These are phyloP conservation scores for Hedya salicella DNA, from an alignment of 2,888 invertebrate species.

Conservation along the genomic window DNA sequence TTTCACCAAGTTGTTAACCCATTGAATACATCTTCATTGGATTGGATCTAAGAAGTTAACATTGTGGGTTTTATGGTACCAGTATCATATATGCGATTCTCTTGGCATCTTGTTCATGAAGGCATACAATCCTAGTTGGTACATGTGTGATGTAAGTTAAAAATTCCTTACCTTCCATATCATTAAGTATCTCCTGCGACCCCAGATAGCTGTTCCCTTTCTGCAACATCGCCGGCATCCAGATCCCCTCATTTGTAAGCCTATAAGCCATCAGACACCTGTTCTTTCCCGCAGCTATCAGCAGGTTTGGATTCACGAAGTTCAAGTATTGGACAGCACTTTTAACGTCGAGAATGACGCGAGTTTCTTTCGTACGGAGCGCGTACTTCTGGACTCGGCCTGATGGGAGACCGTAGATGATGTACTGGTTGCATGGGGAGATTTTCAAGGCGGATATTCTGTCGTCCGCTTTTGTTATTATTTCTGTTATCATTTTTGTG, in stretches of 20 bases:
- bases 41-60: too few relatives aligned
- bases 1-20: too few relatives aligned
- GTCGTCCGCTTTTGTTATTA: conserved; percentile 70
- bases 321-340: conserved; percentile 73
- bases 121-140: too few relatives aligned
- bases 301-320: conserved; percentile 64
- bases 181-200: conserved; percentile 78
- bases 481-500: conserved; percentile 73
- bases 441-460: conserved; percentile 77
- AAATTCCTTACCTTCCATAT: conserved; percentile 65
- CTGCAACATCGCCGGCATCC: conserved; percentile 75
- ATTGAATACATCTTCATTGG: too few relatives aligned
- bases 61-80: too few relatives aligned
- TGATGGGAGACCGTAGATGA: conserved; percentile 78
- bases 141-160: too few relatives aligned
- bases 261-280: conserved; percentile 75
- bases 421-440: conserved; percentile 79
- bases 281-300: conserved; percentile 75
- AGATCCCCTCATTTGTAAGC: conserved; percentile 56
- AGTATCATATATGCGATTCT: too few relatives aligned
- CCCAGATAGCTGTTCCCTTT: conserved; percentile 71
- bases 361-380: conserved; percentile 64
- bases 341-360: conserved; percentile 71
- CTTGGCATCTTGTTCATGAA: too few relatives aligned
- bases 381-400: conserved; percentile 76